A percentile compares a stretch with the other conserved stretches of the same genome.
phyloP scores from a whole-genome alignment of 2,113 vertebrate species.

The pig (Sus scrofa) region DNA sequence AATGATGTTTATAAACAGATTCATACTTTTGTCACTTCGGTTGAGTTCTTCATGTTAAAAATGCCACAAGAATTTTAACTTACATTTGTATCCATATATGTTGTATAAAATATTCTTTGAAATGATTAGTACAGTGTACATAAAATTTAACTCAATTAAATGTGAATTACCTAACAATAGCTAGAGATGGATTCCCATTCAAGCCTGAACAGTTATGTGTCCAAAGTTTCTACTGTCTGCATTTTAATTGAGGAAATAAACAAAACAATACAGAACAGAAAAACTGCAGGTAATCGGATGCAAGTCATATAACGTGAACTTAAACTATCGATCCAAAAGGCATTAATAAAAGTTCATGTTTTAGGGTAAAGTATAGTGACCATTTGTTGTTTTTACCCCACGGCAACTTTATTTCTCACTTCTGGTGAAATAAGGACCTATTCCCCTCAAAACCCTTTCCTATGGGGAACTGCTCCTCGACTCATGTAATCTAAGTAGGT shows the following conservation, averaged over 20 bases:
- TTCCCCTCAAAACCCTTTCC: background rate
- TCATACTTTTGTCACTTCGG: constrained; percentile 5
- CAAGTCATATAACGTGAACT: background rate
- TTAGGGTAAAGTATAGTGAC: background rate
- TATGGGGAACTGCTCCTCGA: background rate
- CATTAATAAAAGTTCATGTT: background rate
- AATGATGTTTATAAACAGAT: background rate
- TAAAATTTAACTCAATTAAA: constrained; percentile 52
- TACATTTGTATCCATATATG: background rate
- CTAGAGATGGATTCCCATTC: background rate
- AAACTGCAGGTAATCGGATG: background rate
- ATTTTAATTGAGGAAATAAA: constrained; percentile 42
- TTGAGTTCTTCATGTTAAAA: constrained; percentile 21
- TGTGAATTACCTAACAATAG: background rate
- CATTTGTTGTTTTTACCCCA: background rate
- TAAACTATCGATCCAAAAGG: background rate
- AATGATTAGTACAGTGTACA: background rate
- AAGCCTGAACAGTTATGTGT: background rate
- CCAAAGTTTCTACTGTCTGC: background rate
- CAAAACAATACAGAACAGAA: constrained; percentile 17
- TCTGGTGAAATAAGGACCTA: background rate
- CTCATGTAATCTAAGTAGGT: background rate
- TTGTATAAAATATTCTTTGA: constrained; percentile 5
- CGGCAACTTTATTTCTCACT: background rate
- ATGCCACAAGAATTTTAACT: constrained; percentile 5